These are phyloP conservation scores for Anoplolepis gracilipes DNA, from an alignment of 1,140 invertebrate genomes.

Conservation along the genomic window DNA sequence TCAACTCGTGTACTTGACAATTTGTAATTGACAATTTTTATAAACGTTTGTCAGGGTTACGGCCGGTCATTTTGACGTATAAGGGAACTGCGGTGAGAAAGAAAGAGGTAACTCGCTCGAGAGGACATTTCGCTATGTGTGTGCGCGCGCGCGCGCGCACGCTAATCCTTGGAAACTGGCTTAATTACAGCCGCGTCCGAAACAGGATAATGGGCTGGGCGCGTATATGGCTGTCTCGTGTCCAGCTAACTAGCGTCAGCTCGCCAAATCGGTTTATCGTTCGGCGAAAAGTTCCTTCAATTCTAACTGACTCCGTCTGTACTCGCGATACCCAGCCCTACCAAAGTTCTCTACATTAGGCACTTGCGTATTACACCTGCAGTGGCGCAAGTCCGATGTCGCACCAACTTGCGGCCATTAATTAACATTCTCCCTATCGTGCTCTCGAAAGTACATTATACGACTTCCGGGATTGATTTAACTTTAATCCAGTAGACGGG, in stretches of 20 bases:
- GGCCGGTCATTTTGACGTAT: constrained; percentile 29
- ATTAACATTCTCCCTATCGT: constrained; percentile 68
- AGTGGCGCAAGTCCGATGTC: constrained; percentile 65
- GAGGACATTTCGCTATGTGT: constrained; percentile 35
- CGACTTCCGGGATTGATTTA: constrained; percentile 56
- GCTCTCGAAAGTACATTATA: constrained; percentile 60
- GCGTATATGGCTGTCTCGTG: constrained; percentile 82
- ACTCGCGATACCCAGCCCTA: constrained; percentile 53
- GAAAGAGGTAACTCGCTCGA: constrained; percentile 53
- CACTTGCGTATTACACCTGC: constrained; percentile 75
- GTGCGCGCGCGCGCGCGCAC: constrained; percentile 39
- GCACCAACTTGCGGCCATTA: constrained; percentile 73
- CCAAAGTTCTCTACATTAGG: constrained; percentile 71
- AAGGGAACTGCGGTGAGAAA: constrained; percentile 63
- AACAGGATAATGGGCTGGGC: constrained; percentile 78
- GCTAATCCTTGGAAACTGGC: constrained; percentile 81
- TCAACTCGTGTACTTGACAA: neutral
- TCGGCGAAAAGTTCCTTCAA: constrained; percentile 79
- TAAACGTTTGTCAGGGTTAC: neutral
- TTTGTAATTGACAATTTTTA: neutral
- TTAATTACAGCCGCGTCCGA: constrained; percentile 80
- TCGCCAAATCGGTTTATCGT: constrained; percentile 83
- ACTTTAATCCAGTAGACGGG: constrained; percentile 56
- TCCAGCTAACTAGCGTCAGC: constrained; percentile 81
- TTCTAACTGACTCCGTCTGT: constrained; percentile 76